These are phyloP conservation scores for Sebastes glaucus DNA, from an alignment of 2,797 vertebrate genomes.

Conservation along the genomic window DNA sequence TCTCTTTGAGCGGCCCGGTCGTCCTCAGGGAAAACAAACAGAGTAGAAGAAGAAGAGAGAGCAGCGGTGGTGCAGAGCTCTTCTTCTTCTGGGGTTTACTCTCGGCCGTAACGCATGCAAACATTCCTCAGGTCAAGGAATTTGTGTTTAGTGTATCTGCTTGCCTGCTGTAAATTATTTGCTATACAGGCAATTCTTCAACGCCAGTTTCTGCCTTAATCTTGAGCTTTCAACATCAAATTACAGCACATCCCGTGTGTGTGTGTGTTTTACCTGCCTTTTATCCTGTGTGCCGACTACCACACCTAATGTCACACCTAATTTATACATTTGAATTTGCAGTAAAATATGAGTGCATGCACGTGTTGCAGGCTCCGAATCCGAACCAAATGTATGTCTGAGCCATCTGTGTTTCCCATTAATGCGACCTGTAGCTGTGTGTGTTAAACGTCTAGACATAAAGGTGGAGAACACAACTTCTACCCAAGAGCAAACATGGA, in stretches of 20 bases:
- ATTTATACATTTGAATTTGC: slow-evolving; percentile 9
- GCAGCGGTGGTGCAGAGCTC: not conserved
- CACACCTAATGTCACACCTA: slow-evolving; percentile 4
- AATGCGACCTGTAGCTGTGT: not conserved
- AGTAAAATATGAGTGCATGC: not conserved
- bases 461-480: not conserved
- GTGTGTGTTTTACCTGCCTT: slow-evolving; percentile 19
- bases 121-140: slow-evolving; percentile 52
- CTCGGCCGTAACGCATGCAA: not conserved
- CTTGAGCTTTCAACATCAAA: slow-evolving; percentile 45
- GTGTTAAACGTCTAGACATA: not conserved
- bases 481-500: slow-evolving; percentile 36
- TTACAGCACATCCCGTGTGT: slow-evolving; percentile 26
- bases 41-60: not conserved
- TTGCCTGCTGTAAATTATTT: slow-evolving; percentile 57
- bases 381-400: not conserved
- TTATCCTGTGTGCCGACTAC: slow-evolving; percentile 2
- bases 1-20: not conserved
- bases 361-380: not conserved
- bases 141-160: slow-evolving; percentile 8
- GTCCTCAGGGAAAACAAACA: slow-evolving; percentile 26
- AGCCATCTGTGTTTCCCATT: not conserved
- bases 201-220: slow-evolving; percentile 23
- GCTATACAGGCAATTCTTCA: slow-evolving; percentile 27
- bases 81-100: slow-evolving; percentile 18